phyloP scores from a whole-genome alignment of 1,140 invertebrate species.

The Bombus fervidus region DNA sequence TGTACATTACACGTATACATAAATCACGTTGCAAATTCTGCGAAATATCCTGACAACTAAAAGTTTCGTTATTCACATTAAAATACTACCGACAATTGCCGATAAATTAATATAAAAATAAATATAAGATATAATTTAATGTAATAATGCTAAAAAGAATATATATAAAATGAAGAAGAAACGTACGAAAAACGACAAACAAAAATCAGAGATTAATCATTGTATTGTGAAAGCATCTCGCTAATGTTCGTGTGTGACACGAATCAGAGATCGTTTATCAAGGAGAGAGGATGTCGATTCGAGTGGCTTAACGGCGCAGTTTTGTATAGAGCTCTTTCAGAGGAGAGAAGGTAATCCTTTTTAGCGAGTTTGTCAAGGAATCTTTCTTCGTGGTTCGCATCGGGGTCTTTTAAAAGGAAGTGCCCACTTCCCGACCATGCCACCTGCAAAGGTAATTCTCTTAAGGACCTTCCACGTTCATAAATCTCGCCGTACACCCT shows the following conservation, averaged over 20 bases:
- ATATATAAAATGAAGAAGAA: neutral
- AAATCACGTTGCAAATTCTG: neutral
- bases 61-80: too few species aligned
- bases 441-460: slow-evolving; percentile 63
- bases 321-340: slow-evolving; percentile 46
- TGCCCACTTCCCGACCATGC: slow-evolving; percentile 11
- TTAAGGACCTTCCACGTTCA: slow-evolving; percentile 49
- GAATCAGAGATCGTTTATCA: slow-evolving; percentile 21
- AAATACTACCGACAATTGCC: too few species aligned
- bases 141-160: too few species aligned
- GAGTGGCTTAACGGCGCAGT: slow-evolving; percentile 54
- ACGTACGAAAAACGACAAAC: too few species aligned
- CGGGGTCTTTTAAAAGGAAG: slow-evolving; percentile 51
- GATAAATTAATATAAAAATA: too few species aligned
- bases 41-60: neutral
- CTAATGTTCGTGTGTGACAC: neutral
- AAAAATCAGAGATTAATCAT: neutral
- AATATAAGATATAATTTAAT: too few species aligned
- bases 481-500: slow-evolving; percentile 47
- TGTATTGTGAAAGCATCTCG: neutral
- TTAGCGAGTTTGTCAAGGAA: slow-evolving; percentile 55
- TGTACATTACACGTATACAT: too few species aligned
- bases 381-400: slow-evolving; percentile 34
- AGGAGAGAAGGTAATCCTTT: slow-evolving; percentile 58
- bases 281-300: slow-evolving; percentile 4